These are phyloP conservation scores for Dasyurus viverrinus DNA, from an alignment of 2,113 vertebrate species.

Conservation along the genomic window DNA sequence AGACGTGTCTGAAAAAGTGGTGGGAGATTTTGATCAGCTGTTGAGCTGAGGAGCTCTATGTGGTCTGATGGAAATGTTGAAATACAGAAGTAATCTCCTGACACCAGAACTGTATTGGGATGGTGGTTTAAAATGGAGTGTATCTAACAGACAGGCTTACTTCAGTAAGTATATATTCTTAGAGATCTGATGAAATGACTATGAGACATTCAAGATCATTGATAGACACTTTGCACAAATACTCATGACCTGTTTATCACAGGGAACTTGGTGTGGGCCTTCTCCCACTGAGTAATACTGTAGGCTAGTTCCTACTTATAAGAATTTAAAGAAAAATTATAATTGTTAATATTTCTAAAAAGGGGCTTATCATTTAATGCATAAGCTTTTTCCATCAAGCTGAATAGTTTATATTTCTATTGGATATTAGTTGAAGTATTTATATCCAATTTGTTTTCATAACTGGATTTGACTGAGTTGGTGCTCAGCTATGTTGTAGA, in stretches of 20 bases:
- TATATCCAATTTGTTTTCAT: not conserved
- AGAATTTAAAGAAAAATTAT: not conserved
- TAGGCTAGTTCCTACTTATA: not conserved
- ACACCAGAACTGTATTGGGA: conserved; percentile 27
- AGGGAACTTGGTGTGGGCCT: conserved; percentile 37
- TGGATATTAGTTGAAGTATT: not conserved
- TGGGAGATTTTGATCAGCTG: conserved; percentile 55
- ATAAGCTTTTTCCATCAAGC: not conserved
- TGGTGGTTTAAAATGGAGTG: conserved; percentile 52
- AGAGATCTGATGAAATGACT: not conserved
- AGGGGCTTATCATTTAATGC: not conserved
- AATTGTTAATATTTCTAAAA: not conserved
- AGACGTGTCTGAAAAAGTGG: conserved; percentile 55
- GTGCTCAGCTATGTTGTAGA: not conserved
- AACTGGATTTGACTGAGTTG: not conserved
- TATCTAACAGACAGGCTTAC: not conserved
- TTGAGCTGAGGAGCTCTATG: conserved; percentile 64
- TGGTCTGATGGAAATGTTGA: not conserved
- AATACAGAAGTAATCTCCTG: conserved; percentile 57
- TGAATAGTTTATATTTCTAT: not conserved
- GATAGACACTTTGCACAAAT: not conserved
- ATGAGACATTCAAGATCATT: not conserved
- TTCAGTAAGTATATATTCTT: not conserved
- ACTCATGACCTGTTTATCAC: conserved; percentile 12
- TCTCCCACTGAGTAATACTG: not conserved